Evolutionary conservation across 2,797 vertebrate genomes (phyloP), one percentile per base, ranked within the genome.

Genomic region (Clarias fuscus): DNA sequence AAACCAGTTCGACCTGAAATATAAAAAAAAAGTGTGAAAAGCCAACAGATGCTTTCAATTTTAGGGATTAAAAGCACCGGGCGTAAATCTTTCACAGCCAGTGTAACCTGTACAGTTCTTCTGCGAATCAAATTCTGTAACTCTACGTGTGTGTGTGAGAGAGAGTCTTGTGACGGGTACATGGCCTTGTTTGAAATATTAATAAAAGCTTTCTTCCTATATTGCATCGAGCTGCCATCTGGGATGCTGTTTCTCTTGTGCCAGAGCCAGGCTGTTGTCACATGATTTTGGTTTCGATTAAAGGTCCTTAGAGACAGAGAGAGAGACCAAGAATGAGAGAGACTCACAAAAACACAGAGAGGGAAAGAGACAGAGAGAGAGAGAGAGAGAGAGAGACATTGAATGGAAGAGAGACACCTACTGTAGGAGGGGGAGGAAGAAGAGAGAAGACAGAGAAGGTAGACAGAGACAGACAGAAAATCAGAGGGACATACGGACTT

Each of bases 261-360:
- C 30, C 48, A 40, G 37, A 80, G 78, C 61, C 76, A 43, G 18
- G 37, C 58, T 84, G 82, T 88, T 86, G 88, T 88, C 85, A 84
- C 88, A 86, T 64, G 43, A 77, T 27, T 89, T 90, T 68, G n/a
- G 62, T 88, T 88, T 89, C 85, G 81, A 88, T 87, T 89, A 84
- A 88, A 89, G 62, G 85, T 27, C 73, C 82, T 43, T 15, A 15
- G 53, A 24, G 53, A 61, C 61, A 30, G 24, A 80, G 68, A 80
- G 68, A 79, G 24, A 62, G 70, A 53, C 2, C 59, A 27, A 20
- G 20, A 61, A 61, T 17, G 59, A 72, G 85, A 80, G 61, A 87
- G 33, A 70, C 67, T 67, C 24, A 30, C 14, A 67, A 17, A 67
- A 15, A 67, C 65, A 68, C 27, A 10, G 68, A 40, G 7, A 22